Evolutionary conservation across 1,140 invertebrate species (phyloP), one percentile per base, ranked within the genome.

Genomic region (Conus ventricosus): DNA sequence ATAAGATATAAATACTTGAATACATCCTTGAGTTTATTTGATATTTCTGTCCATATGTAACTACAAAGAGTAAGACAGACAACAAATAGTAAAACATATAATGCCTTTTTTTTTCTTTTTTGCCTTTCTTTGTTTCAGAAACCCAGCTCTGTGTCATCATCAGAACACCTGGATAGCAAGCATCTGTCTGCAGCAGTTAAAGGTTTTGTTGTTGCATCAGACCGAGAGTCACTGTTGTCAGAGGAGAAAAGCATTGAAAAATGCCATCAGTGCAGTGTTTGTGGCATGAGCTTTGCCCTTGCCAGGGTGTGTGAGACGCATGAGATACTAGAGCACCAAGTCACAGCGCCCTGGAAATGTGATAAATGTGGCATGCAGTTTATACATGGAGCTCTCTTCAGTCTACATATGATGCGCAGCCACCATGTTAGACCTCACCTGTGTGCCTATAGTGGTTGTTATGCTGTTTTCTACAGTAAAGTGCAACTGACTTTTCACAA

Each of bases 281-380:
- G 63, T 27, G 10, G 11, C 6, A 11, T 39, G 84, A 11, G 13
- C 11, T 84, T 84, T 84, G 83, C 83, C 5, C 7, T 84, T 23
- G 55, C 83, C 13, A 25, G 83, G 13, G 83, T 84, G 6, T 51
- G 20, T 5, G 83, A 84, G 17, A 67, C 57, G 23, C 83, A 84
- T 51, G n/a, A 67, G 57, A 84, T 84, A 57, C 57, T 84, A 10
- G 83, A 84, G 25, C 83, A 84, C n/a, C 55, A 84, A 25, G 55
- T 85, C 17, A 6, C n/a, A 15, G n/a, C 84, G 17, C 27, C n/a
- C 1, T 85, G 84, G 84, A 75, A 53, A 7, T 71, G 84, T 54
- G 51, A 71, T 13, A 25, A 76, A 51, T 75, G 67, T 20, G 63
- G 84, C 25, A 85, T 76, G 84, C 60, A 67, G 63, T 75, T 85